Evolutionary conservation across 2,888 invertebrate genomes (phyloP).

Genomic region (Uloborus plumipes): DNA sequence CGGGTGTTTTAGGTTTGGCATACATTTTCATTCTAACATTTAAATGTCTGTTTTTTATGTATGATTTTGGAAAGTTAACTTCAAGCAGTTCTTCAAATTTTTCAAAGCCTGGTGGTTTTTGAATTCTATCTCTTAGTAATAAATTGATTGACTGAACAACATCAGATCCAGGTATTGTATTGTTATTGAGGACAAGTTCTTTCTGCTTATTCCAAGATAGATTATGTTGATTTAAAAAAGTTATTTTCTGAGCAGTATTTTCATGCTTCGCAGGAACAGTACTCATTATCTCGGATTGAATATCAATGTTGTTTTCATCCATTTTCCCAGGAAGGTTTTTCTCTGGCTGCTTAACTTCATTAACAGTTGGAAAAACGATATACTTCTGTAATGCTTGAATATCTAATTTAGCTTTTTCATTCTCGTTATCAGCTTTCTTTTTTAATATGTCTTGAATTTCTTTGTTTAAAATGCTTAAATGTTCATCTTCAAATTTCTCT

Average conservation of each 20-base stretch:
- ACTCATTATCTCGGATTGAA: not conserved
- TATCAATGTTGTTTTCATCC: not conserved
- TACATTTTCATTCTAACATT: not conserved
- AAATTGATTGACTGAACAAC: not conserved
- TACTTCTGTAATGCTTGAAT: conserved; percentile 5
- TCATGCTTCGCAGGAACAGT: not conserved
- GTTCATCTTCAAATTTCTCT: conserved; percentile 13
- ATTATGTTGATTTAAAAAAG: not conserved
- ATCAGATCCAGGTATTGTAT: not conserved
- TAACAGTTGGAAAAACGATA: conserved; percentile 3
- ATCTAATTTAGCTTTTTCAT: conserved; percentile 10
- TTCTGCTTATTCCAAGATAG: too few relatives aligned
- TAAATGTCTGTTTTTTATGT: not conserved
- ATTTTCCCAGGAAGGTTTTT: not conserved
- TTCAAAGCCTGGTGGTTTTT: not conserved
- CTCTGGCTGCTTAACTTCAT: not conserved
- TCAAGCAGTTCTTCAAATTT: not conserved
- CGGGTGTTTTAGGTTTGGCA: not conserved
- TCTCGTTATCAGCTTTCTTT: not conserved
- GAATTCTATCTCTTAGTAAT: not conserved
- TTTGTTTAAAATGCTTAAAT: conserved; percentile 2
- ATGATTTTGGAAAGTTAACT: not conserved
- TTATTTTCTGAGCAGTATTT: not conserved
- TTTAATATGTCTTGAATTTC: conserved; percentile 9
- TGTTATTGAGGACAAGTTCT: not conserved